Evolutionary conservation across 2,888 invertebrate genomes (phyloP), one percentile per base, ranked within the genome.

Genomic region (Eupithecia inturbata): DNA sequence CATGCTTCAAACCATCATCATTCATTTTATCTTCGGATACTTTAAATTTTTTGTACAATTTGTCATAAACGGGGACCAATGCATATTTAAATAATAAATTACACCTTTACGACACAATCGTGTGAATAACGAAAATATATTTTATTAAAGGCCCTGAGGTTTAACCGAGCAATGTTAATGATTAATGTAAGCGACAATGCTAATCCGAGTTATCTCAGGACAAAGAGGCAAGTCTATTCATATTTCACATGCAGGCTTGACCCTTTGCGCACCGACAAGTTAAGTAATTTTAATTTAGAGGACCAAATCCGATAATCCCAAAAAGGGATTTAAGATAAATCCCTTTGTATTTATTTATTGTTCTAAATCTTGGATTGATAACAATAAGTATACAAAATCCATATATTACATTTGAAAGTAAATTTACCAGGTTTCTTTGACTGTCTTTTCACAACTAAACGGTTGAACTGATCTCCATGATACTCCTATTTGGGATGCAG

Each of bases 161-260:
- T 77, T 79, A 82, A 82, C 85, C 84, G 81, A 81, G 85, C 82
- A 87, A 87, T 88, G 89, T 88, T 84, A 90, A 90, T 91, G 89
- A 91, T 89, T 89, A 89, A 91, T 91, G 89, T 84, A 82, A 85
- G 84, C 84, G 87, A 93, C 92, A 92, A 92, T 88, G 87, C 87
- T 84, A 88, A 84, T 88, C 82, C 87, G 77, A 85, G 88, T 88
- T 90, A 90, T 89, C 89, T 88, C 80, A 81, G 84, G 80, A 89
- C 91, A 90, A 90, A 89, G 89, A 89, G 89, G 92, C 85, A 81
- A 79, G 73, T 87, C 90, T 88, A 91, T 92, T 92, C 92, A 92
- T 90, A 91, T 86, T 89, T 92, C 93, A 92, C 83, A 86, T 85
- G 87, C 93, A 93, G 92, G 86, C 88, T 91, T 92, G 92, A 92